These are phyloP conservation scores for Amblyopsis hoosieri DNA, from an alignment of 2,797 vertebrate species.

Conservation along the genomic window DNA sequence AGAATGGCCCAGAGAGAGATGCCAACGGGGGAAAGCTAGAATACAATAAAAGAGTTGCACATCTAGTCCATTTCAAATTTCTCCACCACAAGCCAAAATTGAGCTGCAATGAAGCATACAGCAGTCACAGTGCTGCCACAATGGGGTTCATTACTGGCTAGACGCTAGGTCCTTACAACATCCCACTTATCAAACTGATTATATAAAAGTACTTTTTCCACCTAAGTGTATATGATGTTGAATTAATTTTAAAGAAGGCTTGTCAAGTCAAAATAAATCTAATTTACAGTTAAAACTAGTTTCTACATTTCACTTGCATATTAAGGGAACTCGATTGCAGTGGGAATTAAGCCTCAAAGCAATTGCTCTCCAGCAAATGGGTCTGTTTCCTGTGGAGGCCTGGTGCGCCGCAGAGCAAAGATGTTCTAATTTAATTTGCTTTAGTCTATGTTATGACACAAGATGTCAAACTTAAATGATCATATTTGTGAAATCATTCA, in stretches of 20 bases:
- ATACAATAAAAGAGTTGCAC: not conserved
- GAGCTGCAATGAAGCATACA: slow-evolving; percentile 22
- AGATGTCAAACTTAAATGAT: slow-evolving; percentile 28
- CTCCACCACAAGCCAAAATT: slow-evolving; percentile 42
- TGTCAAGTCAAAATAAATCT: slow-evolving; percentile 29
- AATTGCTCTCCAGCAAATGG: slow-evolving; percentile 44
- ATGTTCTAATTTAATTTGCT: slow-evolving; percentile 35
- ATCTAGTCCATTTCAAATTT: slow-evolving; percentile 17
- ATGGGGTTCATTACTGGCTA: not conserved
- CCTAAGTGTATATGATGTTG: slow-evolving; percentile 17
- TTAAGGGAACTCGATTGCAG: slow-evolving; percentile 36
- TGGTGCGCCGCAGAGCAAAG: slow-evolving; percentile 7
- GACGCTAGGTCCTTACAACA: not conserved
- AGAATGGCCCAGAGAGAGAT: slow-evolving; percentile 1
- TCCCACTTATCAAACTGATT: slow-evolving; percentile 26
- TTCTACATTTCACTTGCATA: slow-evolving; percentile 33
- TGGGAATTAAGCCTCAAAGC: slow-evolving; percentile 44
- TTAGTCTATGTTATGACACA: slow-evolving; percentile 31
- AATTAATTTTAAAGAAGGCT: slow-evolving; percentile 32
- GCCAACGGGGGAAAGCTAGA: not conserved
- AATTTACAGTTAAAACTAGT: slow-evolving; percentile 23
- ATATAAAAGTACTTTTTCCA: slow-evolving; percentile 20
- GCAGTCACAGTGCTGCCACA: not conserved
- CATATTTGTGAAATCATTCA: slow-evolving; percentile 27
- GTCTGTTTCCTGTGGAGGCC: slow-evolving; percentile 31